Evolutionary conservation across 2,888 invertebrate genomes (phyloP), one percentile per base, ranked within the genome.

Genomic region (Megastigmus dorsalis): DNA sequence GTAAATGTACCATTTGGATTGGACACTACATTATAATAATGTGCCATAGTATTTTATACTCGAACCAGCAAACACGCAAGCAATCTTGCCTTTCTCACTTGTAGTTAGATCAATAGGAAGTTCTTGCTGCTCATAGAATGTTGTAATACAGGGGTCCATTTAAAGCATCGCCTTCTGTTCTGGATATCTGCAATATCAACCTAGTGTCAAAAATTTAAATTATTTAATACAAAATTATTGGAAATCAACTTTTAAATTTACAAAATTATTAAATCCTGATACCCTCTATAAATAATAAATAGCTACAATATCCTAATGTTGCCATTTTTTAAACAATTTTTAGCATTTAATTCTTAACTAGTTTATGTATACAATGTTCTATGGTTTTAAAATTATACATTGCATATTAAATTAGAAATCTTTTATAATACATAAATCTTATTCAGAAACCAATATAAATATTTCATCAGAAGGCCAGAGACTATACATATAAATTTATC

Each of bases 21-120:
- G 78, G 84, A 79, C 80, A 87, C 82, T 75, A 87, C 75, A 80
- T 87, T 87, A 83, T 80, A 85, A 84, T 84, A 86, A 77, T 86
- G 85, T 82, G 85, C 88, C 88, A 88, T 88, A 82, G 81, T 84
- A 84, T 78, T 81, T 45, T 78, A 80, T 71, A 80, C 79, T 80
- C 71, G 78, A 81, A 75, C 78, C 71, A 81, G 80, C 78, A 74
- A 66, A 70, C 30, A 59, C 78, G 74, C 33, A 5, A 69, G 18
- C 55, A 30, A 59, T 52, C 30, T 36, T 70, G 13, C 54, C 75
- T 77, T 79, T 79, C 63, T 78, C 74, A 79, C 57, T 52, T 52
- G 43, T 41, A 28, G 30, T 43, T 15, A 68, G 43, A 28, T 68
- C 50, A 68, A 36, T 65, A 76, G 63, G 57, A 69, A 59, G 59